phyloP scores from a whole-genome alignment of 2,888 invertebrate genomes.

The Drosophila helvetica region DNA sequence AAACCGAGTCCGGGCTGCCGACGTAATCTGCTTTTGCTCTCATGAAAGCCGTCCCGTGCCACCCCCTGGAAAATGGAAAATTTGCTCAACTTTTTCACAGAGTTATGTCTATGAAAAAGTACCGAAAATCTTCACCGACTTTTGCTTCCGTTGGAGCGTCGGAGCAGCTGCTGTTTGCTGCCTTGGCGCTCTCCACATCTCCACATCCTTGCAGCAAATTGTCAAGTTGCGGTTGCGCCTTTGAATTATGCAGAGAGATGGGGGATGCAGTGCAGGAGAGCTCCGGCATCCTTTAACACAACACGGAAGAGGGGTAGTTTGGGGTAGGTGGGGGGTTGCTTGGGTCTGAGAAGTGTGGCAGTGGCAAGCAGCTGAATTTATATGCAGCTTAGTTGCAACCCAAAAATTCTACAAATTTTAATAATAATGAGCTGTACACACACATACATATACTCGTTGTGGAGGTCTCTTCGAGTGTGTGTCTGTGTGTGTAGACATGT shows the following conservation, averaged over 20 bases:
- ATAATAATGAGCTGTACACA: constrained; percentile 74
- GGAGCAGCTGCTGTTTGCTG: constrained; percentile 53
- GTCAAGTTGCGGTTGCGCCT: constrained; percentile 79
- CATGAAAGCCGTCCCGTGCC: not conserved
- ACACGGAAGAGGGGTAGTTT: not conserved
- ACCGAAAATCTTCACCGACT: constrained; percentile 47
- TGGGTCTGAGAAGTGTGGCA: constrained; percentile 10
- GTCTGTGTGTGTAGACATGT: constrained; percentile 54
- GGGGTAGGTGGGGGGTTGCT: not conserved
- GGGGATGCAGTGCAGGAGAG: constrained; percentile 5
- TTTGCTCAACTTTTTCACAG: constrained; percentile 37
- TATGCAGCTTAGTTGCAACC: constrained; percentile 78
- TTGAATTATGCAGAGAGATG: constrained; percentile 68
- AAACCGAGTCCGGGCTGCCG: not conserved
- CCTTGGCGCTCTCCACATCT: constrained; percentile 29
- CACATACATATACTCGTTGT: constrained; percentile 10
- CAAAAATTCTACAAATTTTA: constrained; percentile 78
- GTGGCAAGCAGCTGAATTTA: constrained; percentile 68
- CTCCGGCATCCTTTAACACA: constrained; percentile 42
- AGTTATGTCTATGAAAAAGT: constrained; percentile 59
- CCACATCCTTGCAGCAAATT: constrained; percentile 64
- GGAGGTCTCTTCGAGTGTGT: not conserved
- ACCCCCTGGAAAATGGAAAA: not conserved
- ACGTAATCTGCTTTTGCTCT: constrained; percentile 22
- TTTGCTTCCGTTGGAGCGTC: constrained; percentile 25